These are phyloP conservation scores for Drosophila busckii DNA, from an alignment of 1,140 invertebrate species.

Conservation along the genomic window DNA sequence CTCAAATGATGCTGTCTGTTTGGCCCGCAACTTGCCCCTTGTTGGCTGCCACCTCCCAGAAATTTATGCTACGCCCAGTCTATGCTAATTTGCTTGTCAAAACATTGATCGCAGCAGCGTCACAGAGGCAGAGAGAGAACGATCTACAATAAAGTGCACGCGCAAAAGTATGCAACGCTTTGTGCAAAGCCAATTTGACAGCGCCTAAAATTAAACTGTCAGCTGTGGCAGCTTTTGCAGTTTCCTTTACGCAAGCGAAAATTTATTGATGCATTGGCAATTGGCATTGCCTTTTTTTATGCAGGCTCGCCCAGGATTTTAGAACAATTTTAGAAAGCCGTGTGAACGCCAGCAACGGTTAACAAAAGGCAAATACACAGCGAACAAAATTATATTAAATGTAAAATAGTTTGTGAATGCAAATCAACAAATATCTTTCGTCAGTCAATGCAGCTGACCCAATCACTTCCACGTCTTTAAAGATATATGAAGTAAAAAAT, in stretches of 20 bases:
- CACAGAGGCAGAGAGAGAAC: background rate
- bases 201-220: conserved; percentile 68
- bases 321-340: conserved; percentile 41
- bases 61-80: conserved; percentile 8
- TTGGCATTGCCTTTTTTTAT: too few species aligned
- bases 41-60: conserved; percentile 1
- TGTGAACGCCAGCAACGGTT: conserved; percentile 58
- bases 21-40: background rate
- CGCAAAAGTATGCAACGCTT: conserved; percentile 3
- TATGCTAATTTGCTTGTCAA: conserved; percentile 68
- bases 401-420: too few species aligned
- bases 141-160: background rate
- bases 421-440: too few species aligned
- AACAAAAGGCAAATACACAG: background rate
- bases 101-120: conserved; percentile 50
- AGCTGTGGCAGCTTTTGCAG: conserved; percentile 23
- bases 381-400: too few species aligned
- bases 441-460: too few species aligned
- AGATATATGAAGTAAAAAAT: too few species aligned
- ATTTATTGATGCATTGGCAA: conserved; percentile 67
- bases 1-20: conserved; percentile 52
- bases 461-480: too few species aligned
- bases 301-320: conserved; percentile 27
- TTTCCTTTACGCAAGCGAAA: conserved; percentile 9
- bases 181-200: conserved; percentile 8